Conservation (phyloP, 2,113 vertebrate species). For the Aix galericulata region DNA sequence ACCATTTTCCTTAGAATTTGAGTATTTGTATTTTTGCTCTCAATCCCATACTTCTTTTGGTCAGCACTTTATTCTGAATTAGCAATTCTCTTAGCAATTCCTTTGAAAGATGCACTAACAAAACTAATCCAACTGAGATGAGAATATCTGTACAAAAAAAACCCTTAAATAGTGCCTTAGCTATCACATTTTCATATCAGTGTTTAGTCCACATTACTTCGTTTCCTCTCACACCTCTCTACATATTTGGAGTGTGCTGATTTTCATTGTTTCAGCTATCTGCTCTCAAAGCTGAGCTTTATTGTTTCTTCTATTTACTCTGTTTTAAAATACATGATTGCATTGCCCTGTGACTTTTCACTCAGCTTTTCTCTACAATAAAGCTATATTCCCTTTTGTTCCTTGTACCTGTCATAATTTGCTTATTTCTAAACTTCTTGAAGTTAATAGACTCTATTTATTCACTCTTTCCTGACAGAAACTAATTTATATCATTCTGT, state of each 20-base stretch:
- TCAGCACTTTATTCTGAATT: background rate
- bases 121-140: background rate
- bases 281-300: background rate
- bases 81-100: background rate
- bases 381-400: background rate
- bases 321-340: background rate
- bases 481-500: background rate
- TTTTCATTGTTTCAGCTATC: constrained; percentile 8
- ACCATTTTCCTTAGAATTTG: background rate
- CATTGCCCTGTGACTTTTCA: background rate
- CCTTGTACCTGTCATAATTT: background rate
- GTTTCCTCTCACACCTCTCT: background rate
- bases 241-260: background rate
- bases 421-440: background rate
- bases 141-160: background rate
- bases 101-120: background rate
- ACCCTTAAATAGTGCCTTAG: background rate
- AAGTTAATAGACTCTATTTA: background rate
- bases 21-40: background rate
- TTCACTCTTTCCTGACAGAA: accelerated
- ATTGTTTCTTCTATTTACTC: background rate
- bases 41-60: background rate
- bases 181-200: background rate
- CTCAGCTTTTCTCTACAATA: background rate
- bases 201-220: background rate